These are phyloP conservation scores for Brachionus angularis DNA, from an alignment of 1,140 invertebrate species.

Conservation along the genomic window DNA sequence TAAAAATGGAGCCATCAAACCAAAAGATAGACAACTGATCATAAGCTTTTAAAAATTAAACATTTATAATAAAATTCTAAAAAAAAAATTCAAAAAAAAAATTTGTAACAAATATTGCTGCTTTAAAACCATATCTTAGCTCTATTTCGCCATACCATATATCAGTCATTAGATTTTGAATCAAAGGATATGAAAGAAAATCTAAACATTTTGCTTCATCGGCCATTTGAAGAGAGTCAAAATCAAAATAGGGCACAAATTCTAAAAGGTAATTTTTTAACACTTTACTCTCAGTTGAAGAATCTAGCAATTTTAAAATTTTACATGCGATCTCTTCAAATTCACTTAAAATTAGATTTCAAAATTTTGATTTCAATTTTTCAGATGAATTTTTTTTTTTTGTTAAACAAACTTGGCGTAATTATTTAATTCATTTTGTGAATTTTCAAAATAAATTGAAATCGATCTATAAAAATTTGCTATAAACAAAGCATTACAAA, in stretches of 20 bases:
- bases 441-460: slow-evolving; percentile 48
- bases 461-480: slow-evolving; percentile 49
- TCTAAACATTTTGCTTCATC: slow-evolving; percentile 26
- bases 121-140: slow-evolving; percentile 7
- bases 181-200: slow-evolving; percentile 6
- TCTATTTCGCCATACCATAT: slow-evolving; percentile 33
- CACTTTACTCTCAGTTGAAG: slow-evolving; percentile 16
- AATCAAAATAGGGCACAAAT: slow-evolving; percentile 33
- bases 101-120: slow-evolving; percentile 11
- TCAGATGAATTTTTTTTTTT: neutral
- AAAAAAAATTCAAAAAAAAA: neutral
- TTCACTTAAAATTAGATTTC: slow-evolving; percentile 47
- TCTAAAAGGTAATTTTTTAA: neutral
- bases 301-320: slow-evolving; percentile 49
- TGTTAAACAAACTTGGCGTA: slow-evolving; percentile 46
- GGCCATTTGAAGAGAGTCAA: slow-evolving; percentile 22
- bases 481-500: slow-evolving; percentile 51
- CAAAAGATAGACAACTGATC: slow-evolving; percentile 1
- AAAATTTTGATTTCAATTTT: slow-evolving; percentile 21
- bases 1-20: slow-evolving; percentile 5
- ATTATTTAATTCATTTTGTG: slow-evolving; percentile 47
- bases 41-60: too few relatives aligned
- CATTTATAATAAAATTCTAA: too few relatives aligned
- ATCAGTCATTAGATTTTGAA: slow-evolving; percentile 37
- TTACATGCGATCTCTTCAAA: slow-evolving; percentile 52